A percentile compares a stretch with the other conserved stretches of the same genome.
Evolutionary conservation across 1,140 invertebrate genomes (phyloP).

Genomic region (Solenopsis fugax): DNA sequence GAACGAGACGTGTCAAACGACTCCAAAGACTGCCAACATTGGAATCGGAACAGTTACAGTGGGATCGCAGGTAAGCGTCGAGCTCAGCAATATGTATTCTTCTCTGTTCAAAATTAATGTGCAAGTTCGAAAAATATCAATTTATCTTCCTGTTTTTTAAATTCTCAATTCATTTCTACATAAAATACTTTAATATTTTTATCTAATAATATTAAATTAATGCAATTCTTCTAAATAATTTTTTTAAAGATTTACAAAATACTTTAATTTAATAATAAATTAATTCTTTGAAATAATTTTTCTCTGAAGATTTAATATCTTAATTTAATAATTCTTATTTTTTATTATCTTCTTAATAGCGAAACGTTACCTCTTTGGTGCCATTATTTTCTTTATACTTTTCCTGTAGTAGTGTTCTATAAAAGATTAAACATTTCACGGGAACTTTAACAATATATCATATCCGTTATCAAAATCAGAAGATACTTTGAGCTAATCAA

Average conservation of each 20-base stretch:
- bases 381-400: too few relatives aligned
- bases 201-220: neutral
- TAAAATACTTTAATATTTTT: neutral
- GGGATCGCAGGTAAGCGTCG: constrained; percentile 86
- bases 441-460: neutral
- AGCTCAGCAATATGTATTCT: neutral
- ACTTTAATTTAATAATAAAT: neutral
- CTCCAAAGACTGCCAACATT: constrained; percentile 85
- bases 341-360: constrained; percentile 6
- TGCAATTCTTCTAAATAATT: neutral
- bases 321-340: neutral
- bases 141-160: neutral
- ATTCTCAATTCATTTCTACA: neutral
- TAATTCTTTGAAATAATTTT: neutral
- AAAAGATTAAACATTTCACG: constrained; percentile 22
- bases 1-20: constrained; percentile 84
- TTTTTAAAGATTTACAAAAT: neutral
- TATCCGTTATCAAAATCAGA: neutral
- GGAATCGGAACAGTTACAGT: constrained; percentile 87
- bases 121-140: neutral
- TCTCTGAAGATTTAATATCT: neutral
- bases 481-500: neutral
- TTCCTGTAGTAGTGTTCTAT: neutral
- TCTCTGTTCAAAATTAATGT: neutral
- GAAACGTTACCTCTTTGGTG: neutral